Conservation (phyloP, 2,113 vertebrate species). For the Lamprologus sp. region DNA sequence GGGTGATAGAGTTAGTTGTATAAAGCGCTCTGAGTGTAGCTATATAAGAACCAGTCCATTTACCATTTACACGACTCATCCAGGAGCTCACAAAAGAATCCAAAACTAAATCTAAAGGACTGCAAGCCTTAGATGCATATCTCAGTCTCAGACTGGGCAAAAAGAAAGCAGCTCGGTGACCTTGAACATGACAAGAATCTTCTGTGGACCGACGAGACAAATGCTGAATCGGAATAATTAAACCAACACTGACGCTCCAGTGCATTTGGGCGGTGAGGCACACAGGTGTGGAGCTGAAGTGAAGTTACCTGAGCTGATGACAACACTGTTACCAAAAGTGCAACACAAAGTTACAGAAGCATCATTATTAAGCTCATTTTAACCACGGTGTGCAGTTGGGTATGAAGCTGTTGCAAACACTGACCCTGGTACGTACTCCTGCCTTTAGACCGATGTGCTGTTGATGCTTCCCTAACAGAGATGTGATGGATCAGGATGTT, state of each 20-base stretch:
- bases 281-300: background rate
- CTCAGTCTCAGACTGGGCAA: background rate
- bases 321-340: background rate
- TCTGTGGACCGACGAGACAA: background rate
- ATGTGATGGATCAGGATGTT: background rate
- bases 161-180: background rate
- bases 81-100: background rate
- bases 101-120: background rate
- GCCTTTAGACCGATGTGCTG: background rate
- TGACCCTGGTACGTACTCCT: accelerated
- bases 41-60: background rate
- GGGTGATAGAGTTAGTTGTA: background rate
- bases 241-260: background rate
- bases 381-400: background rate
- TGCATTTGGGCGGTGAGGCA: background rate
- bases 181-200: background rate
- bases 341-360: background rate
- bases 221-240: background rate
- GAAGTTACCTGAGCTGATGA: background rate
- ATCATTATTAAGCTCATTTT: background rate
- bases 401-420: background rate
- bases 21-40: background rate
- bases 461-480: background rate
- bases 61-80: background rate
- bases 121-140: background rate